These are phyloP conservation scores for Philhelius pedissequus DNA, from an alignment of 2,888 invertebrate species.

Conservation along the genomic window DNA sequence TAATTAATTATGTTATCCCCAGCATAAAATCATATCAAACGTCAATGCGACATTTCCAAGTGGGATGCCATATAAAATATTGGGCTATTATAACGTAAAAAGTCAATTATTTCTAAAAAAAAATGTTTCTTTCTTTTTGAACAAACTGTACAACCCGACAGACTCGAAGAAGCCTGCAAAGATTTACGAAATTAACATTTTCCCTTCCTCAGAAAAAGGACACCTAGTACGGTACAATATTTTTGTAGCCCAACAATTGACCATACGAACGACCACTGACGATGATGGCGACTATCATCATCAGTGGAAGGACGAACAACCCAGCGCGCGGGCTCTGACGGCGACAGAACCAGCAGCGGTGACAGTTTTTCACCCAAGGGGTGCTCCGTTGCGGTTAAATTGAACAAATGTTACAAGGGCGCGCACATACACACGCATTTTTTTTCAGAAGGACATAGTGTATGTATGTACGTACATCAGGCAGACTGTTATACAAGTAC, in stretches of 20 bases:
- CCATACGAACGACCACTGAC: not conserved
- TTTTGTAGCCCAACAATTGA: not conserved
- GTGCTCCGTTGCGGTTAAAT: conserved; percentile 55
- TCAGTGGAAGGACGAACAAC: too few species aligned
- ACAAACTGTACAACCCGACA: not conserved
- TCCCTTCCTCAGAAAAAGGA: not conserved
- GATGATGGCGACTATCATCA: not conserved
- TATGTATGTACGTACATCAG: not conserved
- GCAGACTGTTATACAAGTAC: not conserved
- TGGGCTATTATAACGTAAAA: too few species aligned
- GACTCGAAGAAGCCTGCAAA: not conserved
- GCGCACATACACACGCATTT: not conserved
- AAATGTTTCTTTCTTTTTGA: not conserved
- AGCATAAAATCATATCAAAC: too few species aligned
- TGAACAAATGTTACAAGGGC: conserved; percentile 42
- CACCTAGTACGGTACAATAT: not conserved
- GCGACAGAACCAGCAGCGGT: conserved; percentile 16
- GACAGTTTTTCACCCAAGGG: conserved; percentile 58
- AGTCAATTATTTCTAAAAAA: too few species aligned
- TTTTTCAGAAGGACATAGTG: not conserved
- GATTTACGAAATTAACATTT: not conserved
- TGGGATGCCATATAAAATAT: too few species aligned
- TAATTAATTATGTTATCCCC: too few species aligned
- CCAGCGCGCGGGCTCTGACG: too few species aligned
- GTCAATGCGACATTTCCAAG: too few species aligned